Percentiles rank a stretch among this genome's conserved stretches.
phyloP scores from a whole-genome alignment of 2,888 invertebrate species.

The Hipparchia semele region DNA sequence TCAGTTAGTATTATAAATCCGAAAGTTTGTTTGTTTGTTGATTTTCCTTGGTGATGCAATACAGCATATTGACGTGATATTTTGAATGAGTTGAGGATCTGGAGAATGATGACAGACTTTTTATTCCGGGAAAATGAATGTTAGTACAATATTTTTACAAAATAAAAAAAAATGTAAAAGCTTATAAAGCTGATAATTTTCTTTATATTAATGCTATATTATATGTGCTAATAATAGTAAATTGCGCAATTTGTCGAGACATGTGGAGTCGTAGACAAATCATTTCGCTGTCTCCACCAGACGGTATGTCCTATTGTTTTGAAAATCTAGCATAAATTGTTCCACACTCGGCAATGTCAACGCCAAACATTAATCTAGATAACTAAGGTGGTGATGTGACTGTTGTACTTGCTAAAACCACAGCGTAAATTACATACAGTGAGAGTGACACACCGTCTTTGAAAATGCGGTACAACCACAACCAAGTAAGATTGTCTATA shows the following conservation, averaged over 20 bases:
- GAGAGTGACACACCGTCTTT: too few species aligned
- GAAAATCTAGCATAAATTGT: constrained; percentile 4
- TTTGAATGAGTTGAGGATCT: too few species aligned
- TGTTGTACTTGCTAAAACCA: neutral
- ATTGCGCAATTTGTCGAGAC: neutral
- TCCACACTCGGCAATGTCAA: neutral
- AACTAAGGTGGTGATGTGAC: constrained; percentile 1
- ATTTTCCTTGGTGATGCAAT: too few species aligned
- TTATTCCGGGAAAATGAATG: too few species aligned
- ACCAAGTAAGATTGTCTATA: too few species aligned
- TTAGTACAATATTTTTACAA: too few species aligned
- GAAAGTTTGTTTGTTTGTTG: too few species aligned
- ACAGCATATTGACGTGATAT: too few species aligned
- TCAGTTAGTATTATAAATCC: too few species aligned
- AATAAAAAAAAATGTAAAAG: too few species aligned
- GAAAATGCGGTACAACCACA: too few species aligned
- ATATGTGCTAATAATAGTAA: neutral
- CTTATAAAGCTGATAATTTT: neutral
- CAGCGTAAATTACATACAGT: neutral
- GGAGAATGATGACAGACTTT: too few species aligned
- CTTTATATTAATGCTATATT: neutral
- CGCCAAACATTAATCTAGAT: constrained; percentile 1
- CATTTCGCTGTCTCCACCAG: constrained; percentile 9
- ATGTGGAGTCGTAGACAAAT: neutral
- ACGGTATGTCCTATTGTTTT: constrained; percentile 4